Evolutionary conservation across 2,888 invertebrate genomes (phyloP).

Genomic region (Campaea margaritaria): DNA sequence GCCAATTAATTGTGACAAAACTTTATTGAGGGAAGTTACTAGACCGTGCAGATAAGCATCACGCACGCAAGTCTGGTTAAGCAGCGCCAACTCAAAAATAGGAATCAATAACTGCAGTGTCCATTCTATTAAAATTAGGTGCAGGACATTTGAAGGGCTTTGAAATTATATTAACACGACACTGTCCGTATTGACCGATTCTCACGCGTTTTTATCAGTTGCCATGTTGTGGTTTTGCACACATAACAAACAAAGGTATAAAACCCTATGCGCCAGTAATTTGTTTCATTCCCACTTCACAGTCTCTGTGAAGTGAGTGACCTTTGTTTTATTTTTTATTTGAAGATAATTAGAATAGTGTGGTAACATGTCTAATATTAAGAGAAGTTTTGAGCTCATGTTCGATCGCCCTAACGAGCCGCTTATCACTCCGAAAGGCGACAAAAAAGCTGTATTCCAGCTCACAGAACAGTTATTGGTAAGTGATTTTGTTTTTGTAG

Average conservation of each 20-base stretch:
- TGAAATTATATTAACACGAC: conserved; percentile 3
- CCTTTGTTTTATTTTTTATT: conserved; percentile 15
- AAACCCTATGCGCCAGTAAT: conserved; percentile 28
- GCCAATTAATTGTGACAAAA: no score
- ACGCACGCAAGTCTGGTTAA: no score
- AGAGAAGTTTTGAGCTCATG: conserved; percentile 67
- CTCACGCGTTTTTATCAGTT: conserved; percentile 50
- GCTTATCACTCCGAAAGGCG: conserved; percentile 86
- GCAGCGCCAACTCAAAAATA: no score
- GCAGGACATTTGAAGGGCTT: background rate
- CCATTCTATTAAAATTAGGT: conserved; percentile 13
- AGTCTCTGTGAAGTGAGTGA: conserved; percentile 68
- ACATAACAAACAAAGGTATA: conserved; percentile 43
- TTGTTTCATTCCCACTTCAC: conserved; percentile 66
- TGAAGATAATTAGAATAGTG: conserved; percentile 26
- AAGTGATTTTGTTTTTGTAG: conserved; percentile 57
- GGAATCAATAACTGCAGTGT: conserved; percentile 22
- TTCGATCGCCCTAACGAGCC: conserved; percentile 87
- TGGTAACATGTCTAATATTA: conserved; percentile 56
- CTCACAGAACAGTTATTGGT: conserved; percentile 87
- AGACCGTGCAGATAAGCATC: no score
- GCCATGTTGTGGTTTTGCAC: conserved; percentile 58
- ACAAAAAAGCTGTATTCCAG: conserved; percentile 85
- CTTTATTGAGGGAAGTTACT: no score
- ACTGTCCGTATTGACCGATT: conserved; percentile 28